phyloP scores from a whole-genome alignment of 2,797 vertebrate genomes.

The Knipowitschia caucasica region DNA sequence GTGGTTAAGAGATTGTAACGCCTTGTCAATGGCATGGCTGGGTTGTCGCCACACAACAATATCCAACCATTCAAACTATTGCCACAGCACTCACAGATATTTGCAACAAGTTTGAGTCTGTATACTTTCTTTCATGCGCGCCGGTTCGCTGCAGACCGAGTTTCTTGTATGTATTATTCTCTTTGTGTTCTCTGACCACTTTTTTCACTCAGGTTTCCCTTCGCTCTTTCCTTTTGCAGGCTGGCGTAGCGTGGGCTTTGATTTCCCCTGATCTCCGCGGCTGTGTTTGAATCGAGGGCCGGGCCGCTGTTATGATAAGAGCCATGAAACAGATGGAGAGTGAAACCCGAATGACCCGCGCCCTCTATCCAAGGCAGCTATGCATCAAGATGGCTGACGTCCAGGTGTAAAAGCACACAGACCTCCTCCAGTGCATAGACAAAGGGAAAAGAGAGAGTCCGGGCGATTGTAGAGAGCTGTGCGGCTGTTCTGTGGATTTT shows the following conservation, averaged over 20 bases:
- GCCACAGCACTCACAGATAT: background rate
- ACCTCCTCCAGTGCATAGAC: slow-evolving; percentile 20
- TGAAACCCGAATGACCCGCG: slow-evolving; percentile 30
- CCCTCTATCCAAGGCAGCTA: slow-evolving; percentile 41
- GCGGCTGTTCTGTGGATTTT: background rate
- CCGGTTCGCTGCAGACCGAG: slow-evolving; percentile 1
- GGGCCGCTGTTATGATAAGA: slow-evolving; percentile 28
- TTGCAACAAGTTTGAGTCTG: background rate
- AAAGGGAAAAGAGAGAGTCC: slow-evolving; percentile 3
- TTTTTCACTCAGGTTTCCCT: slow-evolving; percentile 8
- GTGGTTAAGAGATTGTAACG: background rate
- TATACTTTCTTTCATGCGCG: slow-evolving; percentile 1
- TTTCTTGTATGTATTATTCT: slow-evolving; percentile 17
- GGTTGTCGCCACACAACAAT: background rate
- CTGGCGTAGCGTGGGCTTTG: slow-evolving; percentile 13
- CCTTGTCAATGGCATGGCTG: background rate
- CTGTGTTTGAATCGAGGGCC: slow-evolving; percentile 18
- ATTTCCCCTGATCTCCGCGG: slow-evolving; percentile 19
- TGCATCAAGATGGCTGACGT: slow-evolving; percentile 30
- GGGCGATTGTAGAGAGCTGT: slow-evolving; percentile 16
- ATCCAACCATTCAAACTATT: background rate
- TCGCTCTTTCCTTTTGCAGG: slow-evolving; percentile 9
- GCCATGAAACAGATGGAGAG: slow-evolving; percentile 50
- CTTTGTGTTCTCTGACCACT: slow-evolving; percentile 13
- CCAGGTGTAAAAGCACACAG: slow-evolving; percentile 14